Base-by-base conservation (phyloP, 1,140 invertebrate species). In the Drosophila kepulauana region DNA sequence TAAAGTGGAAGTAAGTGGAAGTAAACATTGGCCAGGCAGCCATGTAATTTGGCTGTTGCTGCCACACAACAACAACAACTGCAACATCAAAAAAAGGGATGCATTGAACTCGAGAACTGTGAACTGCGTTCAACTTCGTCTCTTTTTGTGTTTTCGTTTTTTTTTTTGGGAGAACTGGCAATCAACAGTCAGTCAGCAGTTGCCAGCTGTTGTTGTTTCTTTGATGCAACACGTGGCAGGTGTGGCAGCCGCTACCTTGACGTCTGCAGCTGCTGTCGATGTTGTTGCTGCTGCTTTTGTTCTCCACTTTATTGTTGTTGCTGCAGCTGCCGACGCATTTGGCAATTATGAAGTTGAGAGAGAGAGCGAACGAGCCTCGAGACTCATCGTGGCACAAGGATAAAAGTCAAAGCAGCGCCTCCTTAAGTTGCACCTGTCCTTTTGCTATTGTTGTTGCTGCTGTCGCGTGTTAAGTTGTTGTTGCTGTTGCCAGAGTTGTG, bases 211-310 rank as follows among this genome's bases (percentile, higher is more conserved):
- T 64, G 68, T 16, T 25, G 20, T 25, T 25, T 25, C n/a, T 46
- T 56, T 43, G 63, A 57, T 75, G 64, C 78, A 79, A 79, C 78
- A 87, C 82, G 82, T 87, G 82, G 82, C 82, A 88, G 82, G 82
- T 87, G 82, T 77, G 71, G 77, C 72, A 35, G 66, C 48, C 58
- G 33, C 51, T 56, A 33, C 28, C 51, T 75, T 75, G 72, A 70
- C 66, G 54, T 46, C 52, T 46, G 64, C 52, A 51, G 67, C 67
- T 65, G 59, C 61, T 65, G 62, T 11, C 30, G n/a, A 20, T 66
- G 15, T 11, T 52, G 62, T 11, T 45, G n/a, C 35, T 66, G 15
- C 15, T 52, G 48, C 6, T 57, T 25, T 38, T 65, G 59, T 63
- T 30, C 15, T 58, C 0, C 52, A 28, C 7, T 35, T 20, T 65